Evolutionary conservation across 1,140 invertebrate genomes (phyloP).

Genomic region (Apis mellifera): DNA sequence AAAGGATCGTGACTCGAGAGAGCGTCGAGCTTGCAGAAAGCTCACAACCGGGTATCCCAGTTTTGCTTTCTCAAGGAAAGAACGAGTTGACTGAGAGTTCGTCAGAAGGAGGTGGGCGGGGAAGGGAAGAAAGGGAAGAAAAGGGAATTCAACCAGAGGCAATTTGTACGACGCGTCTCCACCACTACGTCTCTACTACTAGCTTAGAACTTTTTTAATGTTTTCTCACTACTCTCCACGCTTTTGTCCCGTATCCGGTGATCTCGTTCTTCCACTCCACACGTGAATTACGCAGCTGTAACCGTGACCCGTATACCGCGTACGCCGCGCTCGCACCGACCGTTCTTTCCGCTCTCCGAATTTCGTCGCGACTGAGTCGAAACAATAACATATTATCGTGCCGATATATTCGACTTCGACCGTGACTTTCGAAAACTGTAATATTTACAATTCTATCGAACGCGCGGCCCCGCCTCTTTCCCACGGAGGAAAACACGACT

Average conservation of each 20-base stretch:
- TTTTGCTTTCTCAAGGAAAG: constrained; percentile 36
- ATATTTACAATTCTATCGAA: no score
- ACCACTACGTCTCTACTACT: background rate
- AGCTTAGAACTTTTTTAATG: constrained; percentile 30
- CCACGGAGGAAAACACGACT: background rate
- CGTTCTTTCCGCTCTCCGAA: constrained; percentile 31
- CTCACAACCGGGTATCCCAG: background rate
- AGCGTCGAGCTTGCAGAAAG: background rate
- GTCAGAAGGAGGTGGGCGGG: no score
- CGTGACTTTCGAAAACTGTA: no score
- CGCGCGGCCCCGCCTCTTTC: no score
- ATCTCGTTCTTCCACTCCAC: constrained; percentile 2
- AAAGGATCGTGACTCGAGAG: background rate
- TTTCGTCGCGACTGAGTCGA: constrained; percentile 2
- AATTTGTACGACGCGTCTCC: constrained; percentile 34
- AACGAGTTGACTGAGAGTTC: background rate
- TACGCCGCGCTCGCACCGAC: constrained; percentile 36
- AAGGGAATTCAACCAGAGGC: constrained; percentile 24
- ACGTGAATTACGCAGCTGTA: constrained; percentile 38
- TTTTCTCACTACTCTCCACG: constrained; percentile 6
- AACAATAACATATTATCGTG: background rate
- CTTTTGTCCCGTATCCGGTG: constrained; percentile 14
- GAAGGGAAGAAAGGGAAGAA: background rate
- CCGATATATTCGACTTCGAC: no score
- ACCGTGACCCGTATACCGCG: constrained; percentile 57